Conservation (phyloP, 30 jellyfish, hydroid and myxozoan species). For the Nemopilema nomurai region DNA sequence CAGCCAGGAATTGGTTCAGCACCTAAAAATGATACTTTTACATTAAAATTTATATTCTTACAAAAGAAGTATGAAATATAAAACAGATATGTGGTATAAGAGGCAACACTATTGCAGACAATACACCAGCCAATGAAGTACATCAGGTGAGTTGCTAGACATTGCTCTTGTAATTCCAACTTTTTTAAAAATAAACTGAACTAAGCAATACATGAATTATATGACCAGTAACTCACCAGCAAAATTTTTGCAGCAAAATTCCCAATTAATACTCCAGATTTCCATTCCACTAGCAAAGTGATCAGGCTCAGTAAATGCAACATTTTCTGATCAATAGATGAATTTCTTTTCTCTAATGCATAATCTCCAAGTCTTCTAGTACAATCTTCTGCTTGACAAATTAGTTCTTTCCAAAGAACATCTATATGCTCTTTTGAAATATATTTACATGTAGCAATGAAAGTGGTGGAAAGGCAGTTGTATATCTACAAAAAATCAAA, state of each 20-base stretch:
- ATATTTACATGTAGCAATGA: slow-evolving; percentile 45
- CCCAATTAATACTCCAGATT: slow-evolving; percentile 30
- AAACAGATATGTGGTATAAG: too few relatives aligned
- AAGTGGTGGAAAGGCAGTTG: slow-evolving; percentile 25
- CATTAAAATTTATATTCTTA: not conserved
- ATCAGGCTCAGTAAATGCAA: not conserved
- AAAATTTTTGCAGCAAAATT: not conserved
- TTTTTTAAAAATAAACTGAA: too few relatives aligned
- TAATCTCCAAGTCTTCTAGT: not conserved
- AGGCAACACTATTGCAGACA: too few relatives aligned
- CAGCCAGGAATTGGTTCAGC: slow-evolving; percentile 8
- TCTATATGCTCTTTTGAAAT: slow-evolving; percentile 24
- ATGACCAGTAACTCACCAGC: slow-evolving; percentile 9
- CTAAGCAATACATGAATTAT: too few relatives aligned
- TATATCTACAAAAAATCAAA: slow-evolving; percentile 23
- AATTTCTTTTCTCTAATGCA: not conserved
- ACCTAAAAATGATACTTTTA: not conserved
- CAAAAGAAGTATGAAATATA: not conserved
- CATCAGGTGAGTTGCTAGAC: too few relatives aligned
- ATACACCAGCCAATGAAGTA: too few relatives aligned
- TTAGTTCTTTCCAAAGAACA: slow-evolving; percentile 39
- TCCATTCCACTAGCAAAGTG: slow-evolving; percentile 40
- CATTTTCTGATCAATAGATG: not conserved
- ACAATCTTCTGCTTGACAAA: slow-evolving; percentile 1
- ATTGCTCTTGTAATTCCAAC: too few relatives aligned